Evolutionary conservation across 1,140 invertebrate genomes (phyloP).

Genomic region (Drosophila ficusphila): DNA sequence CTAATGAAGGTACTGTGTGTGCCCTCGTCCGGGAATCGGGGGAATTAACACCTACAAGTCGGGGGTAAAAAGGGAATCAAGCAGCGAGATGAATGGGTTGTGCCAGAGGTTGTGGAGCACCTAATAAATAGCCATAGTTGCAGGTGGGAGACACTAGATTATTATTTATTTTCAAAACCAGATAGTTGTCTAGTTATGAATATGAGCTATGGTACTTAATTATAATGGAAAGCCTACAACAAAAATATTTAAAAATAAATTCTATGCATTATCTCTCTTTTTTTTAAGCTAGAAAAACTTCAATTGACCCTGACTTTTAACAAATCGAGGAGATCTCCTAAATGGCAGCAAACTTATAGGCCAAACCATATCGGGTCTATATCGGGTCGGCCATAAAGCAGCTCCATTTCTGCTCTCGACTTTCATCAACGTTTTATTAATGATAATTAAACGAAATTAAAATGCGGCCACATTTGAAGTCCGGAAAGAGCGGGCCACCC

Average conservation of each 20-base stretch:
- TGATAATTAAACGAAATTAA: slow-evolving; percentile 53
- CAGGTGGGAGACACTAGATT: slow-evolving; percentile 3
- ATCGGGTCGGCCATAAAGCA: neutral
- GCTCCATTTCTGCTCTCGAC: neutral
- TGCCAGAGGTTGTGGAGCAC: slow-evolving; percentile 1
- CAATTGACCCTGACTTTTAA: neutral
- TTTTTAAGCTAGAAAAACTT: no score
- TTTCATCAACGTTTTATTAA: slow-evolving; percentile 11
- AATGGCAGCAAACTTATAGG: neutral
- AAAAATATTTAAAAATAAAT: no score
- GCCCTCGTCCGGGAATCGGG: neutral
- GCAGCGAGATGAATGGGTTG: slow-evolving; percentile 14
- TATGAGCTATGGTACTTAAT: neutral
- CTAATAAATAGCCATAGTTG: slow-evolving; percentile 2
- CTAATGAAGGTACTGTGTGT: slow-evolving; percentile 46
- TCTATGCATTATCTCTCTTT: no score
- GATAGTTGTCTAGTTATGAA: neutral
- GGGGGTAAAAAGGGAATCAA: slow-evolving; percentile 3
- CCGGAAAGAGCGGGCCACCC: slow-evolving; percentile 9
- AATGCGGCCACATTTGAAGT: slow-evolving; percentile 33
- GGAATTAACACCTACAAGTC: slow-evolving; percentile 41
- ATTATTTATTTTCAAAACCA: neutral
- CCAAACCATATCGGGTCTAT: neutral
- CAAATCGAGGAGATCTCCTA: no score
- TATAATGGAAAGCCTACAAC: no score